phyloP scores from a whole-genome alignment of 2,797 vertebrate genomes.

The Liasis olivaceus region DNA sequence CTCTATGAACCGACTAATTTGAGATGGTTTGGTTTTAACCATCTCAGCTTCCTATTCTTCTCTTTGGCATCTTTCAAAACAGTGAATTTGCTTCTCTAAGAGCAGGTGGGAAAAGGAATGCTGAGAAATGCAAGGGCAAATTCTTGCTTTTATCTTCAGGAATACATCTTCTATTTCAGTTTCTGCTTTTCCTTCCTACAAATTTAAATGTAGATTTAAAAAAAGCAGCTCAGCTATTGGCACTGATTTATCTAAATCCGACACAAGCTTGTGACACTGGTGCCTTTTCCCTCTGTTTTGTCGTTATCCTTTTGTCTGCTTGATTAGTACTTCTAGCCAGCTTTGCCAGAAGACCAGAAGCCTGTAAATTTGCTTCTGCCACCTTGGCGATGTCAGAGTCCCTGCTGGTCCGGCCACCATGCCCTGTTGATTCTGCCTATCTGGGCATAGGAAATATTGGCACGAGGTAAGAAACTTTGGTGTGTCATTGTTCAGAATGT shows the following conservation, averaged over 20 bases:
- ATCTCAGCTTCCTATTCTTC: too few relatives aligned
- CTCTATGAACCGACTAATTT: background rate
- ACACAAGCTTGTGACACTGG: background rate
- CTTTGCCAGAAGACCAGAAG: background rate
- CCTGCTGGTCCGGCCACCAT: background rate
- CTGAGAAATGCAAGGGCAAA: background rate
- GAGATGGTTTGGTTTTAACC: background rate
- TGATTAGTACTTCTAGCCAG: background rate
- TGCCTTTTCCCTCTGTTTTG: too few relatives aligned
- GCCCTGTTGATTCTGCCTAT: background rate
- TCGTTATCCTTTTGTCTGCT: background rate
- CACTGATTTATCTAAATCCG: background rate
- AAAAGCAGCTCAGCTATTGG: background rate
- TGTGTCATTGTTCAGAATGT: background rate
- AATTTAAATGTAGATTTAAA: conserved; percentile 13
- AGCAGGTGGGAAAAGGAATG: background rate
- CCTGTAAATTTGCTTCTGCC: background rate
- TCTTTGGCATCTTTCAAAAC: background rate
- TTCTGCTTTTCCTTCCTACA: conserved; percentile 29
- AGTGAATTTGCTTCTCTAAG: background rate
- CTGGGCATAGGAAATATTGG: background rate
- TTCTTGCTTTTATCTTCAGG: conserved; percentile 51
- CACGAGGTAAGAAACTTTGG: background rate
- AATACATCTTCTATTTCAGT: background rate
- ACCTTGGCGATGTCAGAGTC: background rate